A percentile compares a stretch with the other conserved stretches of the same genome.
Evolutionary conservation across 2,113 vertebrate genomes (phyloP).

Genomic region (Silurus asotus): DNA sequence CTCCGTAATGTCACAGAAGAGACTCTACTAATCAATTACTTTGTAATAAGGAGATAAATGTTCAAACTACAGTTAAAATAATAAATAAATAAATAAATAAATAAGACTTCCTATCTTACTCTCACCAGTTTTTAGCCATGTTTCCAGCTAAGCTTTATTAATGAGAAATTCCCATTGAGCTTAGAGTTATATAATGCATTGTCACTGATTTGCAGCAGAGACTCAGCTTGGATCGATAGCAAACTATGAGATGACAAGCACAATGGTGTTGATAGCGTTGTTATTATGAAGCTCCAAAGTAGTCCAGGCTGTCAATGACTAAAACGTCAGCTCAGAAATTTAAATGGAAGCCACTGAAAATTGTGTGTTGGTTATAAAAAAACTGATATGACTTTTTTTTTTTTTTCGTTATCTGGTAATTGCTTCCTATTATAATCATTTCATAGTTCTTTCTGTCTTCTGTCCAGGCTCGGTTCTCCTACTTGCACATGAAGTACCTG

Average conservation of each 20-base stretch:
- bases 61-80: no score
- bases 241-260: background rate
- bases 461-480: slow-evolving; percentile 85
- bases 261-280: background rate
- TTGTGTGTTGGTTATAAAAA: background rate
- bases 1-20: no score
- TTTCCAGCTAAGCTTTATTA: background rate
- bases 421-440: background rate
- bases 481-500: slow-evolving; percentile 90
- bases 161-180: background rate
- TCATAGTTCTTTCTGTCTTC: slow-evolving; percentile 2
- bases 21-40: no score
- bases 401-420: background rate
- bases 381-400: background rate
- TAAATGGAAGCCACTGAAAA: background rate
- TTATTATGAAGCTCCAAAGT: background rate
- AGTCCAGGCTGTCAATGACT: background rate
- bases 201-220: background rate
- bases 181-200: background rate
- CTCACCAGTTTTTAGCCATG: background rate
- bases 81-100: background rate
- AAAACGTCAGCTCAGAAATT: background rate
- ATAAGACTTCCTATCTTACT: background rate
- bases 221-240: background rate
- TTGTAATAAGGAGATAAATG: no score